phyloP scores from a whole-genome alignment of 2,113 vertebrate genomes.

The Etheostoma spectabile region DNA sequence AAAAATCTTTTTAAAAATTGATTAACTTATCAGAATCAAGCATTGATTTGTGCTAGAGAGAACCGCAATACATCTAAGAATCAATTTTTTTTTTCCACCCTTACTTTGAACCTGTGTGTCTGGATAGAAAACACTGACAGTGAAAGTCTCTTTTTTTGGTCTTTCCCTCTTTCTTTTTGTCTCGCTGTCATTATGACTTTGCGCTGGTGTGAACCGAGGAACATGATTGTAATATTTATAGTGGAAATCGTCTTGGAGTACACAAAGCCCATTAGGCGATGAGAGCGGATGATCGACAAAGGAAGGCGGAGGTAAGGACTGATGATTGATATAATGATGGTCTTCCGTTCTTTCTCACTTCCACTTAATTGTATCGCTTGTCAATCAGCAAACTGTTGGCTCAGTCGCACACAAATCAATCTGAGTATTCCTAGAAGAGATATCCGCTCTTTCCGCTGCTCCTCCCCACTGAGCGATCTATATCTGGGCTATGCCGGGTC shows the following conservation, averaged over 20 bases:
- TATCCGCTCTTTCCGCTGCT: constrained; percentile 49
- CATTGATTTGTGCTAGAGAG: no score
- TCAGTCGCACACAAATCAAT: constrained; percentile 64
- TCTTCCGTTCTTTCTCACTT: constrained; percentile 59
- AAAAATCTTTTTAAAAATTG: no score
- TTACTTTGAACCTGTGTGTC: constrained; percentile 6
- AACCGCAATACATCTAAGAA: no score
- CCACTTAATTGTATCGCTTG: constrained; percentile 74
- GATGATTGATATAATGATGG: constrained; percentile 71
- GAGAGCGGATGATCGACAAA: constrained; percentile 51
- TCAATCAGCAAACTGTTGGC: constrained; percentile 67
- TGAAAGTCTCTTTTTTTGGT: not conserved
- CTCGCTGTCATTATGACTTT: constrained; percentile 23
- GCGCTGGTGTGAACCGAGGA: constrained; percentile 19
- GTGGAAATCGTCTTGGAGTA: constrained; percentile 40
- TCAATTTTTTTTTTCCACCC: no score
- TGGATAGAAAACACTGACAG: not conserved
- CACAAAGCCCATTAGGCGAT: constrained; percentile 64
- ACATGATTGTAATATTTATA: constrained; percentile 54
- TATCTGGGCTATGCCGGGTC: constrained; percentile 46
- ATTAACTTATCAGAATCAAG: no score
- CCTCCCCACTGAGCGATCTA: constrained; percentile 55
- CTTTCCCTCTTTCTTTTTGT: constrained; percentile 6
- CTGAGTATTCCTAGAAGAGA: constrained; percentile 55
- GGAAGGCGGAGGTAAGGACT: constrained; percentile 38